Base-by-base conservation (phyloP, 1,140 invertebrate species). In the Campodea augens region DNA sequence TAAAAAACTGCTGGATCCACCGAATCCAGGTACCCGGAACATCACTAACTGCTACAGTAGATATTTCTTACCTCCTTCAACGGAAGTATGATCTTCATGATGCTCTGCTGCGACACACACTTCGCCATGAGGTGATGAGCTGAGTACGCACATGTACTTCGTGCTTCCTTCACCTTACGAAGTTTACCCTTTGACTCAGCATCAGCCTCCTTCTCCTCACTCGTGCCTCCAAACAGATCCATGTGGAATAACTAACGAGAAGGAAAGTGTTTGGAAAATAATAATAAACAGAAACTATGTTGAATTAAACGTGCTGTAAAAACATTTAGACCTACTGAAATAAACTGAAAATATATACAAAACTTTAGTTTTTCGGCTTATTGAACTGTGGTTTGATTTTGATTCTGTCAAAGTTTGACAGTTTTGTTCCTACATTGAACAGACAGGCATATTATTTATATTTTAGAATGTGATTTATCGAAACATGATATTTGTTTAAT, bases 181-280 rank as follows among this genome's bases (percentile, higher is more conserved):
- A 32, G 27, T 7, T 60, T 59, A 25, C 57, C 61, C 45, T 65
- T 61, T 1, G 70, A 72, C 57, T 75, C 73, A 51, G 67, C 63
- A 12, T 65, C 47, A 61, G 90, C 89, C 62, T 91, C 83, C 62
- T 96, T 96, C 61, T 96, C 91, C 61, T 95, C 90, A 0, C 79
- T 75, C 1, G 81, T 67, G 29, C 75, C 67, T 1, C 88, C 88
- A 63, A 95, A 95, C 12, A 95, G 63, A 64, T 96, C 91, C 46
- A 82, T 73, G 40, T 78, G 76, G 48, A 84, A 90, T 10, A 84
- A 63, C 70, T 79, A 49, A 36, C 60, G 54, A 46, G 41, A 41
- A 45, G 20, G 42, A 41, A 49, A 50, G 47, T 39, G 24, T 45
- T 47, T 47, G 19, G 38, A 39, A 38, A 51, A 29, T 40, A 32